These are phyloP conservation scores for Poecilia velifera DNA, from an alignment of 2,797 vertebrate species.

Conservation along the genomic window DNA sequence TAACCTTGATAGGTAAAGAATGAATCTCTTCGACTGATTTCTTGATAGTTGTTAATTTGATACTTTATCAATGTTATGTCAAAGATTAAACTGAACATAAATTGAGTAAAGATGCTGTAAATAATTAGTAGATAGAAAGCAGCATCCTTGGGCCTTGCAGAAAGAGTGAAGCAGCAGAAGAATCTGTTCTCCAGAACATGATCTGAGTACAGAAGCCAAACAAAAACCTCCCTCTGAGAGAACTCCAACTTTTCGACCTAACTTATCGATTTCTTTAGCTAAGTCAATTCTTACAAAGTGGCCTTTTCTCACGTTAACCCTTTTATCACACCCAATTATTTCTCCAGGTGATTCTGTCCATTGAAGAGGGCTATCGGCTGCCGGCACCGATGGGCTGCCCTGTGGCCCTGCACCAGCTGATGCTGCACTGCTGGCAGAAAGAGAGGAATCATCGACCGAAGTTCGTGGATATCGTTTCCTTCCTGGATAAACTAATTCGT, in stretches of 20 bases:
- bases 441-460: conserved; percentile 95
- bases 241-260: conserved; percentile 9
- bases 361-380: conserved; percentile 97
- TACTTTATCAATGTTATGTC: background rate
- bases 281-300: conserved; percentile 3
- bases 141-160: background rate
- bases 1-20: background rate
- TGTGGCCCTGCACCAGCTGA: conserved; percentile 93
- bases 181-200: background rate
- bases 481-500: conserved; percentile 95
- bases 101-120: background rate
- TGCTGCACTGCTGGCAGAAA: conserved; percentile 99
- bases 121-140: background rate
- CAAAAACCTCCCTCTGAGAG: background rate
- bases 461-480: conserved; percentile 92
- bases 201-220: background rate
- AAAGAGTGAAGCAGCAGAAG: background rate
- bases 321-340: conserved; percentile 15
- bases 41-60: background rate
- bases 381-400: conserved; percentile 97
- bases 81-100: background rate
- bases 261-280: background rate
- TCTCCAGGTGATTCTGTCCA: conserved; percentile 92
- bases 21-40: background rate
- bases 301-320: background rate